These are phyloP conservation scores for Ladona fulva DNA, from an alignment of 1,140 invertebrate genomes.

Conservation along the genomic window DNA sequence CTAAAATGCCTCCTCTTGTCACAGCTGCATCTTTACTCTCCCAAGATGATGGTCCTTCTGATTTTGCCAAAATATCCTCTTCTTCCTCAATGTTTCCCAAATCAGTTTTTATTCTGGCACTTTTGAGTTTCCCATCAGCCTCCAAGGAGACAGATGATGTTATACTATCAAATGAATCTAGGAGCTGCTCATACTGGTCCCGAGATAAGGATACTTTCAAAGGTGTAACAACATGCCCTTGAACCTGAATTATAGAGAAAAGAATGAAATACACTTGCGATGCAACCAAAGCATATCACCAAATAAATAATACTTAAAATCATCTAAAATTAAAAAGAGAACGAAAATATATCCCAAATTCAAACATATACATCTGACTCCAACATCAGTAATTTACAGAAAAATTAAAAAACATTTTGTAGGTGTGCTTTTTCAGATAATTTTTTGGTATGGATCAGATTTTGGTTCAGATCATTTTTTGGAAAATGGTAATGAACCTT, in stretches of 20 bases:
- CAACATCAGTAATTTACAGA: too few relatives aligned
- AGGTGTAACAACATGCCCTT: constrained; percentile 70
- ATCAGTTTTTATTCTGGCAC: background rate
- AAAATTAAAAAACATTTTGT: too few relatives aligned
- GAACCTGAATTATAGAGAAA: constrained; percentile 43
- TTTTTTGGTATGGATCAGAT: too few relatives aligned
- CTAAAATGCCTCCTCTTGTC: background rate
- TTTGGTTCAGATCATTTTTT: too few relatives aligned
- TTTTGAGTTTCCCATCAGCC: background rate
- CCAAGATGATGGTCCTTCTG: background rate
- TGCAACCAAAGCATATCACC: too few relatives aligned
- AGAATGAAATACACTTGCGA: background rate
- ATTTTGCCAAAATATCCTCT: constrained; percentile 25
- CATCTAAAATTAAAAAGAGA: too few relatives aligned
- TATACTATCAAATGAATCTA: constrained; percentile 46
- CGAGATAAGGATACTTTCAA: constrained; percentile 76
- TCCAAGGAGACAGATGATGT: background rate
- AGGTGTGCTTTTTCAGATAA: too few relatives aligned
- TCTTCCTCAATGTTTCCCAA: constrained; percentile 36
- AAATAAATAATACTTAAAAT: too few relatives aligned
- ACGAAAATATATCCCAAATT: too few relatives aligned
- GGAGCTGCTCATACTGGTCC: constrained; percentile 78
- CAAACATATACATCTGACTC: too few relatives aligned
- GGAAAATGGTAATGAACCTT: too few relatives aligned
- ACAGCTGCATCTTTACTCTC: background rate